Evolutionary conservation across 2,888 invertebrate species (phyloP), one percentile per base, ranked within the genome.

Genomic region (Cheilosia vulpina): DNA sequence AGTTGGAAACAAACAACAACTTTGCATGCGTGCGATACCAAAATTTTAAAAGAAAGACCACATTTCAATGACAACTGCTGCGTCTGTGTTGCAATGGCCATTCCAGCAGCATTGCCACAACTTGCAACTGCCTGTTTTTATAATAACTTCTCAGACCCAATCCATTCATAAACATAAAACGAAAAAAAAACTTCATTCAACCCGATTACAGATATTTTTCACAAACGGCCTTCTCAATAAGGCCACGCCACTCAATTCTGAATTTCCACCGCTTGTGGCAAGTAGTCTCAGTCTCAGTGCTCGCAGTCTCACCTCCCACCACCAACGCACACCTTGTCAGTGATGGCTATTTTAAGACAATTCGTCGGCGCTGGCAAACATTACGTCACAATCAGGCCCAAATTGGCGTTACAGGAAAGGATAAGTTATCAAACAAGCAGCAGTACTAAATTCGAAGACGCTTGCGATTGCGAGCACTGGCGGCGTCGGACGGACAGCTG

Each of bases 151-250:
- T 13, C 38, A 41, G 27, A 45, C 31, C 24, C 47, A 72, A 57
- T 57, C 43, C 62, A 79, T 79, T 79, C 69, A 73, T 63, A 27
- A 78, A 68, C 31, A 6, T 38, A 41, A 17, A 55, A 45, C 63
- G 31, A 53, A 68, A 55, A 47, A n/a, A 75, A 68, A 80, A 80
- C 21, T 15, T 21, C 57, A 71, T 69, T 80, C 45, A 57, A 75
- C 62, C 52, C 50, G 53, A 66, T 71, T 84, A 75, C 53, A 53
- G 57, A 31, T 11, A 71, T 41, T 17, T 55, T 73, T 60, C 50
- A 41, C 63, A 55, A 80, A 66, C 76, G 75, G 76, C 84, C 80
- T 85, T 80, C 80, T 62, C 71, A 76, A 72, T 71, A 65, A 80
- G 80, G 84, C 55, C 80, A 75, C n/a, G 41, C 65, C 73, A 80